Base-by-base conservation (phyloP, 2,888 invertebrate genomes). In the Parelbella ahira region DNA sequence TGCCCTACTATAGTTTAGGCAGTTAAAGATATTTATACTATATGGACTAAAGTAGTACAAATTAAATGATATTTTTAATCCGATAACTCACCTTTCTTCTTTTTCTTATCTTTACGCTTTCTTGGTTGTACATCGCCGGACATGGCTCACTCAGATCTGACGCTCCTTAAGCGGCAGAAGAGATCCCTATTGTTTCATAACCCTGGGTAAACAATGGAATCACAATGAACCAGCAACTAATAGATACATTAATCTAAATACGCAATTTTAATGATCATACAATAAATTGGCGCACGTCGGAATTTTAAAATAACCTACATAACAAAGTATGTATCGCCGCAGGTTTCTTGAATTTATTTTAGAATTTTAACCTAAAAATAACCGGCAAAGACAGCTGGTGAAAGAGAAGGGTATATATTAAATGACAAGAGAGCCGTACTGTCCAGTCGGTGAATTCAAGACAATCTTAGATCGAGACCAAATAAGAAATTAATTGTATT, bases 71-170 rank as follows among this genome's bases (percentile, higher is more conserved):
- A n/a, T n/a, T n/a, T n/a, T n/a, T n/a, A n/a, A n/a, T n/a, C n/a
- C n/a, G n/a, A n/a, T n/a, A n/a, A n/a, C 9, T 54, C 90, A 94
- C 95, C 94, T 91, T 93, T 95, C 83, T 92, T 93, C 72, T 91
- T 91, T 75, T 91, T 91, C 80, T 94, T 95, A 74, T 95, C 94
- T 84, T 93, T 94, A 60, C 95, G 92, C 83, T 94, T 95, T 68
- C 94, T 92, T 68, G 94, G 93, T 80, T 95, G 95, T 61, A 93
- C 93, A 87, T 95, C 95, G 61, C 94, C 94, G 74, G 94, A 95
- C 95, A 95, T 95, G 79, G 77, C 90, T 78, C 60, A 67, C 57
- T 70, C 61, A 58, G 53, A 64, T 65, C 75, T 80, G 78, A 72
- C 80, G 76, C 81, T 74, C 68, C 57, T 61, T 49, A 69, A 66